These are phyloP conservation scores for Mesorhabditis spiculigera DNA, from an alignment of 2,888 invertebrate genomes.

Conservation along the genomic window DNA sequence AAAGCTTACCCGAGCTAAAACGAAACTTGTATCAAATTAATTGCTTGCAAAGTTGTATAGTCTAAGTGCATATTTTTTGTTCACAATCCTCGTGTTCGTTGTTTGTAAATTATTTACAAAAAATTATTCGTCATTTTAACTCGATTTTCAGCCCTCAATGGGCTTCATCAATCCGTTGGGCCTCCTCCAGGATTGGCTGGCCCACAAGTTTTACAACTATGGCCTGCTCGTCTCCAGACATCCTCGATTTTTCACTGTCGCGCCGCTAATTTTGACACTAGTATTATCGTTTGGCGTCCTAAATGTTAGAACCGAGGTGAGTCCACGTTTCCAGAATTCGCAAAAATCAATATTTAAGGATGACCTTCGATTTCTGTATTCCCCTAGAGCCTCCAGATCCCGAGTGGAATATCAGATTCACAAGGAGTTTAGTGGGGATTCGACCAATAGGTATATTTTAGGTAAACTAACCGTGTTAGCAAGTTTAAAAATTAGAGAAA, in stretches of 20 bases:
- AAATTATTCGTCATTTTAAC: no score
- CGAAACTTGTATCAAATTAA: no score
- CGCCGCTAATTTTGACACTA: conserved; percentile 45
- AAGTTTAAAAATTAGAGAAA: not conserved
- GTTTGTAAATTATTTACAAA: no score
- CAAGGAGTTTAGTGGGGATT: conserved; percentile 55
- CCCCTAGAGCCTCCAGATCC: conserved; percentile 52
- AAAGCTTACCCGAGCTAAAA: no score
- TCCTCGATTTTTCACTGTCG: conserved; percentile 47
- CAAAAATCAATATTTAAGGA: conserved; percentile 34
- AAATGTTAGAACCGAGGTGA: conserved; percentile 46
- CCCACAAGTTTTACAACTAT: conserved; percentile 46
- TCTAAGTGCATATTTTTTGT: no score
- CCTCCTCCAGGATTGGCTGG: conserved; percentile 48
- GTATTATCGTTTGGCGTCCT: conserved; percentile 46
- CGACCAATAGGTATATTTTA: conserved; percentile 44
- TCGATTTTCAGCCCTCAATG: not conserved
- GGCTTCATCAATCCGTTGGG: conserved; percentile 44
- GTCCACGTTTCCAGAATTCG: not conserved
- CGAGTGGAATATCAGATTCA: conserved; percentile 55
- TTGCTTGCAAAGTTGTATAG: no score
- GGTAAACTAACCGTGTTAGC: not conserved
- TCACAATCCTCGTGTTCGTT: no score
- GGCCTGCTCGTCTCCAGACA: conserved; percentile 45
- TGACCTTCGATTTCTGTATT: conserved; percentile 57